phyloP scores from a whole-genome alignment of 2,888 invertebrate genomes.

The Myathropa florea region DNA sequence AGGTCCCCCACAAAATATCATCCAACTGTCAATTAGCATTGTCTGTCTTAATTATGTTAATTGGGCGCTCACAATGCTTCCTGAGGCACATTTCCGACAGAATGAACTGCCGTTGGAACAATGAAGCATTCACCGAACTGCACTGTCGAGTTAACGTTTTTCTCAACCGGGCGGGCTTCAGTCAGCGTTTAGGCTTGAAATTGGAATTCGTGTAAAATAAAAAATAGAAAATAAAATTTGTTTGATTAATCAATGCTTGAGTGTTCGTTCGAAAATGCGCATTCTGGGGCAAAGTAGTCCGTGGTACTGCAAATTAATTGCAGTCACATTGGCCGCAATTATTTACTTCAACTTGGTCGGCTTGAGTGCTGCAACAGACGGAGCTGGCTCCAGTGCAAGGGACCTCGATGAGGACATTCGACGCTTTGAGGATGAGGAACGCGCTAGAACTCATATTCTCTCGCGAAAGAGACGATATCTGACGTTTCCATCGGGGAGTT shows the following conservation, averaged over 20 bases:
- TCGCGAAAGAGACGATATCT: slow-evolving; percentile 81
- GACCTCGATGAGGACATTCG: not conserved
- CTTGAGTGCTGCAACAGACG: not conserved
- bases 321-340: not conserved
- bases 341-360: not conserved
- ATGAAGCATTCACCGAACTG: not conserved
- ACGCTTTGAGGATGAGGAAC: slow-evolving; percentile 38
- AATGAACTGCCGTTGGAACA: slow-evolving; percentile 4
- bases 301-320: not conserved
- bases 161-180: slow-evolving; percentile 16
- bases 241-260: not conserved
- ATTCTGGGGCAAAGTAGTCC: not conserved
- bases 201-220: not conserved
- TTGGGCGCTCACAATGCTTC: slow-evolving; percentile 10
- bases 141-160: slow-evolving; percentile 23
- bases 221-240: not conserved
- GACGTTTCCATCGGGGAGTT: slow-evolving; percentile 82
- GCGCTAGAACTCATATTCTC: slow-evolving; percentile 73
- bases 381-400: not conserved
- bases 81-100: not conserved
- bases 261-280: not conserved
- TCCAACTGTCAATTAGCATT: slow-evolving; percentile 31
- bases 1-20: not conserved
- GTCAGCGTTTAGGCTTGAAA: not conserved
- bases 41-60: slow-evolving; percentile 49